Conservation (phyloP, 2,888 invertebrate genomes). For the Tineola bisselliella region DNA sequence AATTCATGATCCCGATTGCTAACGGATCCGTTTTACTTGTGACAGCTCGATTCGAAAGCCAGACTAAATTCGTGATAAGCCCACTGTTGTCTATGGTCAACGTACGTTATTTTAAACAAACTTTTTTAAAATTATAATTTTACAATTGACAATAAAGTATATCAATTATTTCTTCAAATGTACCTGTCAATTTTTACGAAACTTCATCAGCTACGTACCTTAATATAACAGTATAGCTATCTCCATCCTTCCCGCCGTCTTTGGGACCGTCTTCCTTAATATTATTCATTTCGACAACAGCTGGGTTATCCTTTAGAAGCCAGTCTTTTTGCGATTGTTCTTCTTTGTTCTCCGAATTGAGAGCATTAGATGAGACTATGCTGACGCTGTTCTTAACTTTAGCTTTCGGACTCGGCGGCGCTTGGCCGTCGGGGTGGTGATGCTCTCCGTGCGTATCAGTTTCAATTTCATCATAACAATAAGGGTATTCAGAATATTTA, state of each 20-base stretch:
- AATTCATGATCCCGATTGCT: no score
- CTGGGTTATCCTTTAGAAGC: constrained; percentile 42
- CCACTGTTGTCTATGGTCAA: no score
- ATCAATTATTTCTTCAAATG: no score
- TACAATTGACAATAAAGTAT: no score
- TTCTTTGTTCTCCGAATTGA: constrained; percentile 46
- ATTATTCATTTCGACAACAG: constrained; percentile 58
- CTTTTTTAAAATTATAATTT: no score
- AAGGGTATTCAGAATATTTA: constrained; percentile 88
- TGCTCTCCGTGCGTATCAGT: constrained; percentile 75
- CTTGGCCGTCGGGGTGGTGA: constrained; percentile 54
- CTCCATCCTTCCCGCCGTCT: constrained; percentile 68
- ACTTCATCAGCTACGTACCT: constrained; percentile 46
- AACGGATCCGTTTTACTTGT: no score
- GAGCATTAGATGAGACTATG: constrained; percentile 56
- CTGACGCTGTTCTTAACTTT: constrained; percentile 52
- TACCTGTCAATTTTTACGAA: no score
- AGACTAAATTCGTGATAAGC: no score
- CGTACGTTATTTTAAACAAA: no score
- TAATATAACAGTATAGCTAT: constrained; percentile 82
- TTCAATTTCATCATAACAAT: constrained; percentile 86
- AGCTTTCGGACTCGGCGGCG: constrained; percentile 51
- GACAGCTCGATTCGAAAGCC: no score
- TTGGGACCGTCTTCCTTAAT: constrained; percentile 52
- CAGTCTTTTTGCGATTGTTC: constrained; percentile 55